Evolutionary conservation across 64 coral and sea anemone species (phyloP).

Genomic region (Montipora foliosa): DNA sequence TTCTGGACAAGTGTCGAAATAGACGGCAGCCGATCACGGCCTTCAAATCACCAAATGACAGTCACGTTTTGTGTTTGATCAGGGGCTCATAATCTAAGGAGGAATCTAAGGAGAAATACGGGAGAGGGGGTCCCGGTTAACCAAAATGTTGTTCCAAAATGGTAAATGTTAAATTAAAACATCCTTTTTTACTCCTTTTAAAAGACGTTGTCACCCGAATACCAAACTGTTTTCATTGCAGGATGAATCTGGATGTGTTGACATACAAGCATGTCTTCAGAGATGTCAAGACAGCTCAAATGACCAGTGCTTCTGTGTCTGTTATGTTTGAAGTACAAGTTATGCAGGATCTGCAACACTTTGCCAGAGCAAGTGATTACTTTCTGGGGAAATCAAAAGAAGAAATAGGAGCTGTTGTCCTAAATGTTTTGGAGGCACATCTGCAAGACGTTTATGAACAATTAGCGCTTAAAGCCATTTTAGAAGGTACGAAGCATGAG

Average conservation of each 20-base stretch:
- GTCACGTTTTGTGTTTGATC: too few species aligned
- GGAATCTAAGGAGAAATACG: too few species aligned
- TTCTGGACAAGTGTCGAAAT: too few species aligned
- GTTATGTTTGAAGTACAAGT: slow-evolving; percentile 20
- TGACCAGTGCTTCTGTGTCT: slow-evolving; percentile 16
- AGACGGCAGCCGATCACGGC: too few species aligned
- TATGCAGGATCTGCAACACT: slow-evolving; percentile 50
- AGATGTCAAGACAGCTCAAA: slow-evolving; percentile 22
- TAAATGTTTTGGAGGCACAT: slow-evolving; percentile 32
- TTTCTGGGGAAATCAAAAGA: slow-evolving; percentile 32
- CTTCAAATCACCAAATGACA: too few species aligned
- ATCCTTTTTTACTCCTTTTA: too few species aligned
- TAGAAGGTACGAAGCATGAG: neutral
- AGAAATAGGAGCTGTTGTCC: slow-evolving; percentile 19
- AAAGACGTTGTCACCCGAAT: too few species aligned
- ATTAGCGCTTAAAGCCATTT: neutral
- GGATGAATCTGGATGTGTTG: slow-evolving; percentile 37
- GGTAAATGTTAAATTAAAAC: too few species aligned
- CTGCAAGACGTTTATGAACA: neutral
- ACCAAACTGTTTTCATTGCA: neutral
- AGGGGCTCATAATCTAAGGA: too few species aligned
- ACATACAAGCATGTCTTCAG: slow-evolving; percentile 25
- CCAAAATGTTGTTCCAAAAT: too few species aligned
- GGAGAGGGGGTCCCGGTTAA: too few species aligned
- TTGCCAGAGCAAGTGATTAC: slow-evolving; percentile 33